These are phyloP conservation scores for Candidula unifasciata DNA, from an alignment of 2,888 invertebrate genomes.

Conservation along the genomic window DNA sequence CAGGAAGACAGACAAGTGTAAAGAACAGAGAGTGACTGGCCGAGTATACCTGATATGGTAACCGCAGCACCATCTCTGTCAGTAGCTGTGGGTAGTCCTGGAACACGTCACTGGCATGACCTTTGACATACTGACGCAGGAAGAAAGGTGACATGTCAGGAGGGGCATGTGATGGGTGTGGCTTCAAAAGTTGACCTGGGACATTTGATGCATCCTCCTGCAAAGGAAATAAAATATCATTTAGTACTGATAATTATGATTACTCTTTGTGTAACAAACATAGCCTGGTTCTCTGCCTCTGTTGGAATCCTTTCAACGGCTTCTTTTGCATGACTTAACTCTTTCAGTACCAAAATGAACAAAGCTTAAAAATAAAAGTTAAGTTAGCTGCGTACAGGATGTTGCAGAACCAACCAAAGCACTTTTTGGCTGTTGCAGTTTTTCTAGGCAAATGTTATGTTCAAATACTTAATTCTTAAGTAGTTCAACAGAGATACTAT, in stretches of 20 bases:
- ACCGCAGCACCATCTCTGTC: slow-evolving; percentile 94
- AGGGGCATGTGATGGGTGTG: slow-evolving; percentile 84
- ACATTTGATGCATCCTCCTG: slow-evolving; percentile 69
- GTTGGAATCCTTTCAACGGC: background rate
- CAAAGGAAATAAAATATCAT: background rate
- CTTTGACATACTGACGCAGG: slow-evolving; percentile 89
- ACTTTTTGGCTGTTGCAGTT: too few species aligned
- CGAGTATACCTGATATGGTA: slow-evolving; percentile 90
- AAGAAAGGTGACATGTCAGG: slow-evolving; percentile 98
- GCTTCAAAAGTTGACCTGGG: slow-evolving; percentile 86
- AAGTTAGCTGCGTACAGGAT: too few species aligned
- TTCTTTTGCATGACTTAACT: too few species aligned
- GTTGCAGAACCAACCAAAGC: too few species aligned
- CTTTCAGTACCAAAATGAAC: too few species aligned
- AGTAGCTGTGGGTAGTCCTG: slow-evolving; percentile 95
- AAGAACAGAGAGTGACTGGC: background rate
- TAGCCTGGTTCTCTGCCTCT: background rate
- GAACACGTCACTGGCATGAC: slow-evolving; percentile 93
- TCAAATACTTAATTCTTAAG: too few species aligned
- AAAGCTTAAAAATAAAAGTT: too few species aligned
- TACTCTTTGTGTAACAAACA: background rate
- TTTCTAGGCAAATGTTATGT: too few species aligned
- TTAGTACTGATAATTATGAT: background rate
- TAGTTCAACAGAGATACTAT: too few species aligned
- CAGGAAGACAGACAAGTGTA: too few species aligned